Percentiles rank a stretch among this genome's conserved stretches.
These are phyloP conservation scores for Syrista parreyssii DNA, from an alignment of 2,888 invertebrate genomes.

Conservation along the genomic window DNA sequence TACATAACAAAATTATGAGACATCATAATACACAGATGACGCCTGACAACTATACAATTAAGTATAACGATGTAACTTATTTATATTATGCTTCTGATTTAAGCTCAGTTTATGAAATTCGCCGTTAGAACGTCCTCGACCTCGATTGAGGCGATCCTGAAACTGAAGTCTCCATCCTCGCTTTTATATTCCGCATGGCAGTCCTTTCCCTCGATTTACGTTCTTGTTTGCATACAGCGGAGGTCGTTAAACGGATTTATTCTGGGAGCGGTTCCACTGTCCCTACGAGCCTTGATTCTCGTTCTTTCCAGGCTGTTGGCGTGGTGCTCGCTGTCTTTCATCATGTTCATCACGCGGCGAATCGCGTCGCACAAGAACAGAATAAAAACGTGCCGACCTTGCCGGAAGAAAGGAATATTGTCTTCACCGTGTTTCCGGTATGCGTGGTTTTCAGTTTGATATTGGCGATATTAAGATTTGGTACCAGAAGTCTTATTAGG, in stretches of 20 bases:
- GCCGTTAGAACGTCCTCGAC: background rate
- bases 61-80: background rate
- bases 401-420: conserved; percentile 51
- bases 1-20: conserved; percentile 31
- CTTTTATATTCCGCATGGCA: background rate
- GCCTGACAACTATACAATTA: background rate
- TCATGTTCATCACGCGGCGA: conserved; percentile 46
- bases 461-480: conserved; percentile 39
- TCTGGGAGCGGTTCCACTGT: background rate
- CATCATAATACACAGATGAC: background rate
- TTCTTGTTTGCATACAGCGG: background rate
- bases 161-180: background rate
- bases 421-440: conserved; percentile 49
- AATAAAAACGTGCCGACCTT: conserved; percentile 41
- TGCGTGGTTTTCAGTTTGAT: conserved; percentile 42
- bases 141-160: background rate
- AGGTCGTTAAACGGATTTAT: background rate
- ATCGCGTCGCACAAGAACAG: conserved; percentile 24
- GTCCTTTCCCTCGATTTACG: background rate
- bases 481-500: conserved; percentile 17
- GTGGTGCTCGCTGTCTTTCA: conserved; percentile 46
- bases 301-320: conserved; percentile 29
- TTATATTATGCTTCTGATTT: background rate
- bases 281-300: background rate
- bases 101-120: background rate